Conservation (phyloP, 2,113 vertebrate species). For the Phoenicopterus ruber region DNA sequence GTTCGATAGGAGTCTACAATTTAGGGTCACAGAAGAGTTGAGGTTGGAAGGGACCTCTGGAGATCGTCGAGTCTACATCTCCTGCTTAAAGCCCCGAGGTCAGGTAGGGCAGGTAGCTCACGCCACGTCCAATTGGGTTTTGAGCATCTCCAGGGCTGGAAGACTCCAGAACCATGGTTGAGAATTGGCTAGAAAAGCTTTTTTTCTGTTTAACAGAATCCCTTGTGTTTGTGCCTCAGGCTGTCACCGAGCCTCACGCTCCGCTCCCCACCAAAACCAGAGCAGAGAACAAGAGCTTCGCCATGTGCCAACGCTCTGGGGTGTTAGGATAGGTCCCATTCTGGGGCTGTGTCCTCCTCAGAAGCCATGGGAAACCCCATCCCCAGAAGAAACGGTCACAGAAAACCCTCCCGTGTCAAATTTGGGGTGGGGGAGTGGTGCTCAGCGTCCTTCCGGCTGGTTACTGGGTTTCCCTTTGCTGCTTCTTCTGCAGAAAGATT, state of each 20-base stretch:
- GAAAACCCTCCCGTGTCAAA: neutral
- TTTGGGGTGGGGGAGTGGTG: too few relatives aligned
- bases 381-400: neutral
- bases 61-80: neutral
- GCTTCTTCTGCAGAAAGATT: conserved; percentile 59
- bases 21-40: neutral
- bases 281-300: neutral
- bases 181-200: neutral
- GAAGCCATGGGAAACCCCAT: neutral
- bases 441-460: neutral
- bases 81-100: neutral
- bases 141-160: neutral
- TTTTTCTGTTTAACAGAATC: neutral
- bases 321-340: too few relatives aligned
- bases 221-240: neutral
- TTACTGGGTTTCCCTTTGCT: neutral
- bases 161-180: neutral
- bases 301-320: fast-evolving
- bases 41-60: neutral
- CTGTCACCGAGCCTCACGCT: neutral
- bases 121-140: fast-evolving
- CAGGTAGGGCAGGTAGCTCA: neutral
- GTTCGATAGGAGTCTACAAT: too few relatives aligned
- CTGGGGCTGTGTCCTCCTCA: neutral
- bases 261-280: neutral